phyloP scores from a whole-genome alignment of 2,113 vertebrate species.

The Regulus satrapa region DNA sequence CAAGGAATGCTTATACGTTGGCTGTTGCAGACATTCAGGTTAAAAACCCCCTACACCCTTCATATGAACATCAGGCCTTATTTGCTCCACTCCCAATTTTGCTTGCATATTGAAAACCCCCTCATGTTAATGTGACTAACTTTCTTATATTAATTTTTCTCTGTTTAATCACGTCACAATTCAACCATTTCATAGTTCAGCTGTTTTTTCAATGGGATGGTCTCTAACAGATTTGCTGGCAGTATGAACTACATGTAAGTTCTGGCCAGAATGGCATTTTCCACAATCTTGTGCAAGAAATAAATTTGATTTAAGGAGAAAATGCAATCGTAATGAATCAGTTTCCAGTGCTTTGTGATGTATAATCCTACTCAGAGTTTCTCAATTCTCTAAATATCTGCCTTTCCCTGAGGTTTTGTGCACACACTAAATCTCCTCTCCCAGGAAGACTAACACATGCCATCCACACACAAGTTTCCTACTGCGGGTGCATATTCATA shows the following conservation, averaged over 20 bases:
- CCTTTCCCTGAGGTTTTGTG: neutral
- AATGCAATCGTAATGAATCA: neutral
- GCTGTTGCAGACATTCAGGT: neutral
- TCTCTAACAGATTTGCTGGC: neutral
- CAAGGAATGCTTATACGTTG: neutral
- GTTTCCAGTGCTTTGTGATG: neutral
- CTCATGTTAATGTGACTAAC: neutral
- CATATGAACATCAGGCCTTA: neutral
- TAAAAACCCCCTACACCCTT: neutral
- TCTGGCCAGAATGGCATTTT: neutral
- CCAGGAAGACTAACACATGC: neutral
- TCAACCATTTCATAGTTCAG: neutral
- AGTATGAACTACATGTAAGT: neutral
- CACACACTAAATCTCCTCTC: neutral
- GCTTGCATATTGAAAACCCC: neutral
- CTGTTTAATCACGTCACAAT: slow-evolving; percentile 7
- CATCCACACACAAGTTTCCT: neutral
- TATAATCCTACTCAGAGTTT: neutral
- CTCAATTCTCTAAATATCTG: neutral
- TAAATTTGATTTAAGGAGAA: neutral
- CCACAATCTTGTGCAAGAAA: neutral
- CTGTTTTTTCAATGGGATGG: neutral
- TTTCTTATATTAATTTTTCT: neutral
- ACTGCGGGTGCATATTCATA: neutral
- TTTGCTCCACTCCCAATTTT: neutral